These are phyloP conservation scores for Diachasma alloeum DNA, from an alignment of 1,140 invertebrate species.

Conservation along the genomic window DNA sequence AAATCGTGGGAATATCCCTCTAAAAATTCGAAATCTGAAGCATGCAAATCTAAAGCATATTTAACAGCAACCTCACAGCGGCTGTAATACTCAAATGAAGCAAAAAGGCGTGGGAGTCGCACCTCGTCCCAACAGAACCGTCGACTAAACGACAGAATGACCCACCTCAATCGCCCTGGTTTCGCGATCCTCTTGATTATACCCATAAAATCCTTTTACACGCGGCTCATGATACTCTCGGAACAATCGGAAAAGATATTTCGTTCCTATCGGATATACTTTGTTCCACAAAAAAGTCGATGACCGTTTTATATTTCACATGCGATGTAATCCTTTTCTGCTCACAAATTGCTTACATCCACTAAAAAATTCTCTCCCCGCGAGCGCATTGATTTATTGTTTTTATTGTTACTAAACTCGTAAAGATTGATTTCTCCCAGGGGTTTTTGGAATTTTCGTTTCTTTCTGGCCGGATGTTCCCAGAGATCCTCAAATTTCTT, in stretches of 20 bases:
- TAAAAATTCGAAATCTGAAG: too few relatives aligned
- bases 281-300: neutral
- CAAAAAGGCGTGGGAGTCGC: neutral
- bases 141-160: neutral
- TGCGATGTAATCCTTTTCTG: neutral
- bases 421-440: neutral
- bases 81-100: neutral
- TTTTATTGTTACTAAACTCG: neutral
- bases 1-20: too few relatives aligned
- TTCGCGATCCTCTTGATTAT: slow-evolving; percentile 26
- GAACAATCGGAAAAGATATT: slow-evolving; percentile 7
- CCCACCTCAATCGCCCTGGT: slow-evolving; percentile 21
- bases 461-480: neutral
- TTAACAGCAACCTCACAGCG: neutral
- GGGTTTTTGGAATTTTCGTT: neutral
- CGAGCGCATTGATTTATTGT: neutral
- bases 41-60: neutral
- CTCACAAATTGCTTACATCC: neutral
- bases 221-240: slow-evolving; percentile 16
- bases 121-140: neutral
- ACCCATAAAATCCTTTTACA: slow-evolving; percentile 26
- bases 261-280: neutral
- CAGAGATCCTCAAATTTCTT: neutral
- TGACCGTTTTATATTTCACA: neutral
- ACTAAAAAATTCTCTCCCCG: neutral